These are phyloP conservation scores for Mechanitis messenoides DNA, from an alignment of 2,888 invertebrate genomes.

Conservation along the genomic window DNA sequence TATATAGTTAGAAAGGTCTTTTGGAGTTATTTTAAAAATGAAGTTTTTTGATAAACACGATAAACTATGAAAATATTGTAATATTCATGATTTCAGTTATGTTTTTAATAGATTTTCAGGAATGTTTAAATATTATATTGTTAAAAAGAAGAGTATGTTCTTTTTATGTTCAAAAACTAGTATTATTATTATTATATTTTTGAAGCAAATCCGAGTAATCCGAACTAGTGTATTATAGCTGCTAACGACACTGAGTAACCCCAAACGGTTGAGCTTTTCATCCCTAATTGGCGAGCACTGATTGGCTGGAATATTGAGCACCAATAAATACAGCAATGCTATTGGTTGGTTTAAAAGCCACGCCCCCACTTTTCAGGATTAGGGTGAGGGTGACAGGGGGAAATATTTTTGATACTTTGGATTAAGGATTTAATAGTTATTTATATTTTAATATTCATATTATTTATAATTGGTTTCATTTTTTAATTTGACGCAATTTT, in stretches of 20 bases:
- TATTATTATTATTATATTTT: slow-evolving; percentile 1
- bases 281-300: slow-evolving; percentile 54
- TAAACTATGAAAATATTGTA: too few species aligned
- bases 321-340: slow-evolving; percentile 39
- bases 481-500: not conserved
- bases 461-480: not conserved
- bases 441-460: not conserved
- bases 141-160: too few species aligned
- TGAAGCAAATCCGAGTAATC: slow-evolving; percentile 21
- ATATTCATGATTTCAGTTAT: too few species aligned
- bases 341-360: slow-evolving; percentile 46
- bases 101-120: too few species aligned
- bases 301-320: slow-evolving; percentile 47
- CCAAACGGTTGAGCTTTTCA: slow-evolving; percentile 65
- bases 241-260: slow-evolving; percentile 55
- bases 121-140: too few species aligned
- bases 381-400: slow-evolving; percentile 47
- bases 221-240: slow-evolving; percentile 32
- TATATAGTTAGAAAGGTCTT: too few species aligned
- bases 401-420: slow-evolving; percentile 44
- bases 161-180: not conserved
- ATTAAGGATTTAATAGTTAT: slow-evolving; percentile 18
- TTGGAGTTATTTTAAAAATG: too few species aligned
- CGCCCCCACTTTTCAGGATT: slow-evolving; percentile 50
- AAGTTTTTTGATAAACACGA: too few species aligned